Base-by-base conservation (phyloP, 2,888 invertebrate species). In the Seira musarum region DNA sequence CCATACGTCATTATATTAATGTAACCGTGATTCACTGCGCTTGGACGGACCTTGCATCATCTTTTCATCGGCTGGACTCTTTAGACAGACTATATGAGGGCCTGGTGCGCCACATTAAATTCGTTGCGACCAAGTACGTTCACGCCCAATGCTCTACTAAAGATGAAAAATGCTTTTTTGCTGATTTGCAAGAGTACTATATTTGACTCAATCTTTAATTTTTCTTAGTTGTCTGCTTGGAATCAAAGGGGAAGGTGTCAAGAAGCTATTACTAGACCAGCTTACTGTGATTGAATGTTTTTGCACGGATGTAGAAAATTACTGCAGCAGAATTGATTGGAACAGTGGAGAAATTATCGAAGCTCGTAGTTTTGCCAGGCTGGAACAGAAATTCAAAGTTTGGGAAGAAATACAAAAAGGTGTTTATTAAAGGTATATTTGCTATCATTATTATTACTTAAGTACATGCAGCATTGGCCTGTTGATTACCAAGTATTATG, bases 1-100 rank as follows among this genome's bases (percentile, higher is more conserved):
- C 94, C 0, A 88, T 95, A 25, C 93, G 94, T 88, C 93, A 93
- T 89, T 95, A 95, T 88, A 91, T 95, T 71, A 93, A 93, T 0
- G 93, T 94, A 0, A 94, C 93, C 69, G 94, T 94, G 30, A 90
- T 95, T 30, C 92, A 93, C 70, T 91, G 92, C 0, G 93, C 93
- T 1, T 95, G 95, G 95, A 91, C 91, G 1, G 92, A 92, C 81
- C 93, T 95, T 83, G 93, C 93, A 86, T 92, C 92, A 80, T 93
- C 93, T 86, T 88, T 95, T 61, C 90, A 91, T 85, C 90, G 90
- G 68, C 93, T 93, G 0, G 90, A 91, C 21, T 93, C 93, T 0
- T 88, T 95, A 8, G 95, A 95, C 87, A 93, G 93, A 82, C 89
- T 95, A 17, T 94, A 95, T 86, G 90, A 92, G 15, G 92, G 92